Base-by-base conservation (phyloP, 2,113 vertebrate genomes). In the Apodemus sylvaticus region DNA sequence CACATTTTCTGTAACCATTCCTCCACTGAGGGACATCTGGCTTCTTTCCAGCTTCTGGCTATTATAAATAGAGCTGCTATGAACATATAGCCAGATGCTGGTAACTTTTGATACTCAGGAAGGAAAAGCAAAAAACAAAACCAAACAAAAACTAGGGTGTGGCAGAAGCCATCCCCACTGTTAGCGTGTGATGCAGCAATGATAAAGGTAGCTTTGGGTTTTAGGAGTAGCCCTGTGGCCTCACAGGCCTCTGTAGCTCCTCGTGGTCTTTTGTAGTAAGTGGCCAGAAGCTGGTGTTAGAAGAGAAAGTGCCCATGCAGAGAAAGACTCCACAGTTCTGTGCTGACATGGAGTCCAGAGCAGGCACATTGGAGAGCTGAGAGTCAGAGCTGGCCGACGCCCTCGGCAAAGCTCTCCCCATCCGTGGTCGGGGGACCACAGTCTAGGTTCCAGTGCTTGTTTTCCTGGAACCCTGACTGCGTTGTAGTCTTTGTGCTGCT, bases 151-250 rank as follows among this genome's bases (percentile, higher is more conserved):
- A 48, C 19, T 19, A 24, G 39, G 36, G 48, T 45, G 9, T 36
- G 36, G 85, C 29, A 13, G 51, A 82, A 29, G 5, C 29, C 0
- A 0, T 31, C 81, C 13, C 34, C 3, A 11, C 7, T 8, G 45
- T 20, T 0, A 22, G 7, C 1, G 1, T 0, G 53, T 39, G 53
- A 39, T 39, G 20, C 5, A 0, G 0, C 0, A 7, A 29, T 64
- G 0, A 48, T 48, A 48, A 0, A 0, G 7, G 88, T 1, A 0
- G 7, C 0, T 42, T 60, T 34, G 55, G 0, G 24, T 16, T 85
- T 95, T 14, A 24, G 90, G 55, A 55, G 20, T 9, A 45, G 73
- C 36, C 68, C 9, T 0, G 14, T 76, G 87, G 16, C 8, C 6
- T 5, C 7, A 13, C 36, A 13, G 83, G 42, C 26, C 26, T 8